These are phyloP conservation scores for Stichopus horrens DNA, from an alignment of 53 echinoderm and acorn worm species.

Conservation along the genomic window DNA sequence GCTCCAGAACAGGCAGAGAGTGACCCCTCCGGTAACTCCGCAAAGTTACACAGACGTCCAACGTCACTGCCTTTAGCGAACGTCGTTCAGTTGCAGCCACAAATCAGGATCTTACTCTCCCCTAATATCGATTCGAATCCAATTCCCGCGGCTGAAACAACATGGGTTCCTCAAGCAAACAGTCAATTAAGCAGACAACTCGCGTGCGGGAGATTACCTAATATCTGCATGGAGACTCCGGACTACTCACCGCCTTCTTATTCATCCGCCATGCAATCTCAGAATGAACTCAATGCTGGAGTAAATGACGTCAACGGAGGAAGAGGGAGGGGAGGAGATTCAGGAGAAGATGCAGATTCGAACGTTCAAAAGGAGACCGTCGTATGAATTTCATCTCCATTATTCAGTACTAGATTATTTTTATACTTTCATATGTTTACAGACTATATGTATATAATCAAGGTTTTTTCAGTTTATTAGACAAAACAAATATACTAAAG, in stretches of 20 bases:
- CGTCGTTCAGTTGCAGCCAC: constrained; percentile 41
- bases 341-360: constrained; percentile 2
- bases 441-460: constrained; percentile 16
- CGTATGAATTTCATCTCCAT: not conserved
- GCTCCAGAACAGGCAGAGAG: not conserved
- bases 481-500: not conserved
- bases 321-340: not conserved
- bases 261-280: constrained; percentile 49
- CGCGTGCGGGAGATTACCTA: constrained; percentile 24
- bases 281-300: not conserved
- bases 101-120: constrained; percentile 37
- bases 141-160: constrained; percentile 46
- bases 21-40: not conserved
- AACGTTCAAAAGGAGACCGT: constrained; percentile 40
- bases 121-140: constrained; percentile 48
- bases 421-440: constrained; percentile 43
- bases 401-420: constrained; percentile 37
- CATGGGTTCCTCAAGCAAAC: constrained; percentile 44
- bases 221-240: constrained; percentile 18
- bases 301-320: too few species aligned
- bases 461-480: not conserved
- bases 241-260: constrained; percentile 49
- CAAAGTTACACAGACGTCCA: constrained; percentile 49
- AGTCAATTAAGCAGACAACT: constrained; percentile 39
- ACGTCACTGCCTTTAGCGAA: constrained; percentile 57